Evolutionary conservation across 2,797 vertebrate genomes (phyloP), one percentile per base, ranked within the genome.

Genomic region (Trichosurus vulpecula): DNA sequence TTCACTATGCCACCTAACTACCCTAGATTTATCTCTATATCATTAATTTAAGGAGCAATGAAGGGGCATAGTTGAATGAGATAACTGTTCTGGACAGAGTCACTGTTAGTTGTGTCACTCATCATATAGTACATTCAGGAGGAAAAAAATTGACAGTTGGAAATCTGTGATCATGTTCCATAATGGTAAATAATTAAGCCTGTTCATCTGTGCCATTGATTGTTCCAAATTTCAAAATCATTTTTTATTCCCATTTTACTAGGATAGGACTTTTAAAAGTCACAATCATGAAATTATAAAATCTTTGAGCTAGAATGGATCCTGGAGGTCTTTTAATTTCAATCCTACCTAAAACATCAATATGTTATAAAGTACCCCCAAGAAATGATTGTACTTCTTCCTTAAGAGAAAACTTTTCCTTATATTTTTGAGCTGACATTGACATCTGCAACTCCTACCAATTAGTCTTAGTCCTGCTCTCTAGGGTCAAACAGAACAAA

Each of bases 11-110:
- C n/a, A 74, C n/a, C 16, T 74, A 74, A n/a, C 25, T n/a, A n/a
- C 27, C 12, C 30, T 35, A 31, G 0, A 5, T 97, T 98, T 98
- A 96, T 97, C 97, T 97, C 94, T 97, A 97, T 92, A 98, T 90
- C 97, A 96, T 96, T 98, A 98, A 98, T 97, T 97, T 98, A 98
- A 97, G 96, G 97, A 97, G 96, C 95, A 98, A 96, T 56, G 61
- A 98, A 98, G 95, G 95, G 97, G 96, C 95, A 96, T 93, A 98
- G 93, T 90, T 91, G 97, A 98, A 98, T 98, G 98, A 98, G 98
- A 98, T 97, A 98, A 98, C 96, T 98, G 97, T 98, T 98, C 12
- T 3, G 94, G 95, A 94, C 52, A 92, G 90, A 98, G 92, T 52
- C 66, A 55, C 93, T 90, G 97, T 97, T 97, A 96, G 97, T 96